Conservation (phyloP, 1,140 invertebrate species). For the Drosophila suzukii region DNA sequence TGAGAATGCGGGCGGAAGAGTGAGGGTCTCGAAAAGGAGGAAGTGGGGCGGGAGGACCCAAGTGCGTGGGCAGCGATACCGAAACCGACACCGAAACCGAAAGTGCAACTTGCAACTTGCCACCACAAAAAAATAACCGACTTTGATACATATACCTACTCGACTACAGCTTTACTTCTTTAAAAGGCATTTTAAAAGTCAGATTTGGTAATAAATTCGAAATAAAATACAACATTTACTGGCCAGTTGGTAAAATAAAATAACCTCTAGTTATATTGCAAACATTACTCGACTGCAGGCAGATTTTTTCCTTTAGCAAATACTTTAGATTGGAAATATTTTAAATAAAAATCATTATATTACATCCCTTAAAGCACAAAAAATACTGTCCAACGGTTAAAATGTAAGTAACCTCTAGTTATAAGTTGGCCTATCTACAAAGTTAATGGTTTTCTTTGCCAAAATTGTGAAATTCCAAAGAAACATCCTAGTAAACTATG, state of each 20-base stretch:
- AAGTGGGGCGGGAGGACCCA: neutral
- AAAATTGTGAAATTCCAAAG: neutral
- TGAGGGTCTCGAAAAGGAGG: neutral
- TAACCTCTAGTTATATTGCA: no score
- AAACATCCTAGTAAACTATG: neutral
- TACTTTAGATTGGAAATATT: no score
- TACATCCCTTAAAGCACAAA: no score
- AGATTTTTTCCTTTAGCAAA: no score
- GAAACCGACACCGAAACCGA: conserved; percentile 34
- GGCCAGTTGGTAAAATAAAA: no score
- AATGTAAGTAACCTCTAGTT: no score
- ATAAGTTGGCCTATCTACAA: neutral
- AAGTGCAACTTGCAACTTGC: conserved; percentile 45
- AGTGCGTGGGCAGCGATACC: conserved; percentile 41
- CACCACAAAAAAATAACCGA: neutral
- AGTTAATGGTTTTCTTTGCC: neutral
- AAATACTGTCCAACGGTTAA: no score
- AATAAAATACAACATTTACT: no score
- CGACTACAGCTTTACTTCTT: neutral
- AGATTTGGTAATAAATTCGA: no score
- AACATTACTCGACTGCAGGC: no score
- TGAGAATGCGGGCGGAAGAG: conserved; percentile 61
- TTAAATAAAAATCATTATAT: no score
- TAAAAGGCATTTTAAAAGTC: neutral
- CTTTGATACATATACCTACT: neutral